Evolutionary conservation across 2,888 invertebrate genomes (phyloP).

Genomic region (Trichopoda pennipes): DNA sequence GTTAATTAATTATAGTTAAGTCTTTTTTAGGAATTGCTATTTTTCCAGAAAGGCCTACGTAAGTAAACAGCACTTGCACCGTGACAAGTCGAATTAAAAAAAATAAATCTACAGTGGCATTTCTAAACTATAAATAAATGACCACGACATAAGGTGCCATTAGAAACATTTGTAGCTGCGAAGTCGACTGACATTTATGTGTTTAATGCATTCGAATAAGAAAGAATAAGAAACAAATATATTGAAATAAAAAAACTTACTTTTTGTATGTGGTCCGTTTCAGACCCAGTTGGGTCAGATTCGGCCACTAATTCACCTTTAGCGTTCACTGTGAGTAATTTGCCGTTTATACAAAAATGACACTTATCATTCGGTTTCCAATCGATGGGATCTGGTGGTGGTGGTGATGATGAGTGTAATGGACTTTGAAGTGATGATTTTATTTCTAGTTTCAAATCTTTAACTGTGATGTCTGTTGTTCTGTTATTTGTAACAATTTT

Average conservation of each 20-base stretch:
- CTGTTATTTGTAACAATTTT: slow-evolving; percentile 12
- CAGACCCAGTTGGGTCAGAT: slow-evolving; percentile 78
- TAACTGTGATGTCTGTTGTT: slow-evolving; percentile 60
- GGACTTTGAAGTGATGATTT: slow-evolving; percentile 26
- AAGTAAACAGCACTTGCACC: no score
- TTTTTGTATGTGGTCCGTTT: slow-evolving; percentile 77
- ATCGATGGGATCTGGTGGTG: slow-evolving; percentile 83
- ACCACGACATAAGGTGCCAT: no score
- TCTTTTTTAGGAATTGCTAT: no score
- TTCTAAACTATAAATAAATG: no score
- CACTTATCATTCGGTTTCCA: slow-evolving; percentile 93
- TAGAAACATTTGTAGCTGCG: no score
- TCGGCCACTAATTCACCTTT: slow-evolving; percentile 81
- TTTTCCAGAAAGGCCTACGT: no score
- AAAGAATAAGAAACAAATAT: no score
- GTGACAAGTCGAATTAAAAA: no score
- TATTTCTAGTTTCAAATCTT: slow-evolving; percentile 47
- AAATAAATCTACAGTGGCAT: no score
- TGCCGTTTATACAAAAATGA: slow-evolving; percentile 90
- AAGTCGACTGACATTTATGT: no score
- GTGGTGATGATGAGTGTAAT: slow-evolving; percentile 71
- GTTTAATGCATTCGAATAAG: no score
- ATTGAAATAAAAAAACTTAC: slow-evolving; percentile 70
- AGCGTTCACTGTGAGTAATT: slow-evolving; percentile 83
- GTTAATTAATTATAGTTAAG: no score